These are phyloP conservation scores for Apamea epomidion DNA, from an alignment of 2,888 invertebrate genomes.

Conservation along the genomic window DNA sequence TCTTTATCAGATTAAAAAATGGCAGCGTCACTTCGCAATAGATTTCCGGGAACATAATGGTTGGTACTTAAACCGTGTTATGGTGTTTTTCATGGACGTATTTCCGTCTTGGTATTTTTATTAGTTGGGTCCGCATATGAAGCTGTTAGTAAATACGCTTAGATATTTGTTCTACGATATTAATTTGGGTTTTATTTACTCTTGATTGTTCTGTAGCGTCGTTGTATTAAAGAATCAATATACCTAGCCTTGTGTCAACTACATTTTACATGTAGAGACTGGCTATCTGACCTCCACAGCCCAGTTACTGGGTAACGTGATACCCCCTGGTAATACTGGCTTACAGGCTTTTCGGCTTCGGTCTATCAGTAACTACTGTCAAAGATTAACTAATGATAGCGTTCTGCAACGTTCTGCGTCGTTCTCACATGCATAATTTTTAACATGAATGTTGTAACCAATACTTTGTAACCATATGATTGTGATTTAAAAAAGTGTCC, in stretches of 20 bases:
- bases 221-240: background rate
- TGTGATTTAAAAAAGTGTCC: too few species aligned
- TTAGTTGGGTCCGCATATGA: slow-evolving; percentile 12
- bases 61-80: slow-evolving; percentile 26
- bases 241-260: too few species aligned
- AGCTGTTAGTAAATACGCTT: background rate
- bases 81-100: slow-evolving; percentile 23
- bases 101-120: slow-evolving; percentile 37
- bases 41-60: slow-evolving; percentile 29
- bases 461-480: too few species aligned
- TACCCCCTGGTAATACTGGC: background rate
- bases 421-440: too few species aligned
- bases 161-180: background rate
- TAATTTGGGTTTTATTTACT: background rate
- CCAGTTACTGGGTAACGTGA: background rate
- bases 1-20: slow-evolving; percentile 63
- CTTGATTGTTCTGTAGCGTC: background rate
- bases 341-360: background rate
- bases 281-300: background rate
- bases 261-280: background rate
- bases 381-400: background rate
- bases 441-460: too few species aligned
- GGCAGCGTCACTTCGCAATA: slow-evolving; percentile 30
- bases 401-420: too few species aligned
- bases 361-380: background rate